Evolutionary conservation across 2,113 vertebrate genomes (phyloP).

Genomic region (Rhinichthys klamathensis): DNA sequence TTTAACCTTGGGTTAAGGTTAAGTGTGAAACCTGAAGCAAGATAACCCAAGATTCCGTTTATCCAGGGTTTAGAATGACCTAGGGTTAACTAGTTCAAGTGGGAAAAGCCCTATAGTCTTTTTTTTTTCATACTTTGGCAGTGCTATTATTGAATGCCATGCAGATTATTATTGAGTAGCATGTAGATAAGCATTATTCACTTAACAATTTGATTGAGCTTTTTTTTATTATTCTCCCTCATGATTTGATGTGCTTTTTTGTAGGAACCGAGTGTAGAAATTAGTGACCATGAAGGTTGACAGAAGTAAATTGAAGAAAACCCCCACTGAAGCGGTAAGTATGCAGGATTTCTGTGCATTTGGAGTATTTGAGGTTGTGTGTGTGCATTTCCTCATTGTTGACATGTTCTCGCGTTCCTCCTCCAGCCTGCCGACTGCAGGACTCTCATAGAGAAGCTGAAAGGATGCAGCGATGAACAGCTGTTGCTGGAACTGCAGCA

Average conservation of each 20-base stretch:
- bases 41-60: not conserved
- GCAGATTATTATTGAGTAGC: too few relatives aligned
- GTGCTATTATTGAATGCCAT: not conserved
- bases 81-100: not conserved
- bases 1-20: not conserved
- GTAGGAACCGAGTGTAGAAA: constrained; percentile 78
- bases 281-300: constrained; percentile 93
- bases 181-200: not conserved
- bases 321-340: constrained; percentile 95
- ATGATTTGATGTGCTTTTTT: constrained; percentile 43
- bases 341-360: constrained; percentile 27
- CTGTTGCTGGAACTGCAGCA: constrained; percentile 91
- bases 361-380: not conserved
- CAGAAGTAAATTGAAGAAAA: constrained; percentile 96
- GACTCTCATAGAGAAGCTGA: constrained; percentile 93
- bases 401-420: constrained; percentile 13
- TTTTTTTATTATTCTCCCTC: not conserved
- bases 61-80: not conserved
- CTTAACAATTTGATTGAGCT: not conserved
- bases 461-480: constrained; percentile 91
- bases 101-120: not conserved
- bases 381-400: not conserved
- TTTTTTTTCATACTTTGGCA: not conserved
- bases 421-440: constrained; percentile 91
- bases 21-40: not conserved